Conservation (phyloP, 2,888 invertebrate species). For the Eupithecia subfuscata region DNA sequence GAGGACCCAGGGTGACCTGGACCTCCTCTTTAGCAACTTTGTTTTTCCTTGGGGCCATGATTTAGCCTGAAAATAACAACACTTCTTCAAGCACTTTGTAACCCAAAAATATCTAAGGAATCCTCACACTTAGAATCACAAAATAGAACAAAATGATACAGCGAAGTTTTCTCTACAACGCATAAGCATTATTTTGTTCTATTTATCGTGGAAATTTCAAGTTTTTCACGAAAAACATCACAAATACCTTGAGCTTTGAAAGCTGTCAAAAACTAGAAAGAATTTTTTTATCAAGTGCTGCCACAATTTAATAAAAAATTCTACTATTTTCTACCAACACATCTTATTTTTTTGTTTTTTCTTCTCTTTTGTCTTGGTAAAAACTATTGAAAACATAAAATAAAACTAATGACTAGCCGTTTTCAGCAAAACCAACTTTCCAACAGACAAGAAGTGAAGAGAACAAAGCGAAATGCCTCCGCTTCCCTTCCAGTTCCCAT, state of each 20-base stretch:
- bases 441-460: not conserved
- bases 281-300: constrained; percentile 37
- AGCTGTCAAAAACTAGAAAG: constrained; percentile 82
- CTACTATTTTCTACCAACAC: constrained; percentile 7
- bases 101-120: constrained; percentile 73
- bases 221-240: constrained; percentile 56
- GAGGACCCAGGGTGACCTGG: constrained; percentile 97
- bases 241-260: constrained; percentile 78
- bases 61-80: constrained; percentile 79
- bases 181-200: constrained; percentile 55
- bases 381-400: no score
- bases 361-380: not conserved
- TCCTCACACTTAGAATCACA: constrained; percentile 55
- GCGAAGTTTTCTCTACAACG: constrained; percentile 35
- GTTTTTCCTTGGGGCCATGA: constrained; percentile 98
- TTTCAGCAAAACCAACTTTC: not conserved
- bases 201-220: constrained; percentile 45
- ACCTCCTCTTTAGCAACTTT: constrained; percentile 98
- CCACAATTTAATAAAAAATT: constrained; percentile 21
- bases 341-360: not conserved
- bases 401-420: not conserved
- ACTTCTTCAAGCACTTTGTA: constrained; percentile 71
- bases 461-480: not conserved
- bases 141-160: constrained; percentile 37
- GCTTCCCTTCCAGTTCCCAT: not conserved